A percentile compares a stretch with the other conserved stretches of the same genome.
phyloP scores from a whole-genome alignment of 2,113 vertebrate species.

The Nothobranchius furzeri region DNA sequence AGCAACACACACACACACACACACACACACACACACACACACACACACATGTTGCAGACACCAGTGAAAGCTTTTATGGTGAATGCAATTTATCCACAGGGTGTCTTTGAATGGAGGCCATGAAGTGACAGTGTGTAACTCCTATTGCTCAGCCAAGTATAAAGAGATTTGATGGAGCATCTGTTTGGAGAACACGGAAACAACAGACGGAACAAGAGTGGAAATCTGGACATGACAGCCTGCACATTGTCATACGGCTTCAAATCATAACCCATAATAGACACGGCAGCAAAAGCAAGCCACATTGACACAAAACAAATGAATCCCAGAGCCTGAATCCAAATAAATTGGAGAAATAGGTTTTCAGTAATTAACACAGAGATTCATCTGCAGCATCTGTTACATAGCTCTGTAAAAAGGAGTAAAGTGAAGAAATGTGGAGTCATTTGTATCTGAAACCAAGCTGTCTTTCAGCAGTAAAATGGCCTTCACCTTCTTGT shows the following conservation, averaged over 20 bases:
- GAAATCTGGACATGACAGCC: conserved; percentile 58
- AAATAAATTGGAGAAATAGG: not conserved
- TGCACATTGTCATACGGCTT: conserved; percentile 50
- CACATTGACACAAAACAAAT: conserved; percentile 25
- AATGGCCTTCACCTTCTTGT: conserved; percentile 66
- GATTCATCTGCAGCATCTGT: conserved; percentile 27
- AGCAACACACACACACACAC: not conserved
- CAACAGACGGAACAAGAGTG: conserved; percentile 66
- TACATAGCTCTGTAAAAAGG: not conserved
- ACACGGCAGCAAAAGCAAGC: conserved; percentile 55
- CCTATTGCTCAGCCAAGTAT: conserved; percentile 65
- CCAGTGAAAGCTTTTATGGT: conserved; percentile 28
- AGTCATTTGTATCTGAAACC: conserved; percentile 46
- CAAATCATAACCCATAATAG: conserved; percentile 50
- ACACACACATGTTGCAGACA: conserved; percentile 15
- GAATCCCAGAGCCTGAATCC: conserved; percentile 40
- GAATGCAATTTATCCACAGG: conserved; percentile 51
- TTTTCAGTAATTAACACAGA: conserved; percentile 29
- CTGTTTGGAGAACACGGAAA: conserved; percentile 66
- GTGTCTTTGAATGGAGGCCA: conserved; percentile 46
- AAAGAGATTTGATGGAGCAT: conserved; percentile 72
- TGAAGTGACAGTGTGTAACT: conserved; percentile 47
- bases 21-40: not conserved
- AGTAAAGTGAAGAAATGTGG: conserved; percentile 21
- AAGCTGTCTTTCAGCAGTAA: conserved; percentile 50